phyloP scores from a whole-genome alignment of 2,113 vertebrate genomes.

The Rostratula benghalensis region DNA sequence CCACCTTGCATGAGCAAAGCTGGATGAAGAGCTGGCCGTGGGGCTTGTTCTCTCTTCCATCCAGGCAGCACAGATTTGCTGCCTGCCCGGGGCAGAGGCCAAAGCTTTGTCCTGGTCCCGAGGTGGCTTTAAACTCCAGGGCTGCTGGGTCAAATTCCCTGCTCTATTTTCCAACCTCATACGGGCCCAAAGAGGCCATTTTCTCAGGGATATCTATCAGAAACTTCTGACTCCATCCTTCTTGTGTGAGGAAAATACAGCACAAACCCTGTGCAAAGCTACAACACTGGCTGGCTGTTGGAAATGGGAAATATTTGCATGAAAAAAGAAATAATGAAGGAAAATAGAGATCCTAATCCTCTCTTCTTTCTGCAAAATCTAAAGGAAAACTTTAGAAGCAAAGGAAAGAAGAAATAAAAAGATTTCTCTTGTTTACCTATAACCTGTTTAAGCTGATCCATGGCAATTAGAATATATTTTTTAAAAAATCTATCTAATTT shows the following conservation, averaged over 20 bases:
- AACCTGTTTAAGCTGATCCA: neutral
- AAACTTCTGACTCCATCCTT: neutral
- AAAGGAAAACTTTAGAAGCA: neutral
- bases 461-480: neutral
- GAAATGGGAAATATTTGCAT: neutral
- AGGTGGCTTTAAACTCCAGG: neutral
- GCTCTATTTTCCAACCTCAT: neutral
- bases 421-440: neutral
- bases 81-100: neutral
- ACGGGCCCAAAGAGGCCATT: neutral
- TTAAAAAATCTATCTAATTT: neutral
- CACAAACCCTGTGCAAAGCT: neutral
- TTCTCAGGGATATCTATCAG: neutral
- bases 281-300: neutral
- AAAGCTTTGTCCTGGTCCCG: too few species aligned
- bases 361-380: accelerated
- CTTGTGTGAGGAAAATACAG: neutral
- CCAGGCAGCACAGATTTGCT: neutral
- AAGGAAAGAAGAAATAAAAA: neutral
- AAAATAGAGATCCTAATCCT: neutral
- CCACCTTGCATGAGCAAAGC: accelerated
- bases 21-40: neutral
- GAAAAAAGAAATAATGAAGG: neutral
- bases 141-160: neutral
- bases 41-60: accelerated